Evolutionary conservation across 2,888 invertebrate species (phyloP), one percentile per base, ranked within the genome.

Genomic region (Reticulitermes lucifugus): DNA sequence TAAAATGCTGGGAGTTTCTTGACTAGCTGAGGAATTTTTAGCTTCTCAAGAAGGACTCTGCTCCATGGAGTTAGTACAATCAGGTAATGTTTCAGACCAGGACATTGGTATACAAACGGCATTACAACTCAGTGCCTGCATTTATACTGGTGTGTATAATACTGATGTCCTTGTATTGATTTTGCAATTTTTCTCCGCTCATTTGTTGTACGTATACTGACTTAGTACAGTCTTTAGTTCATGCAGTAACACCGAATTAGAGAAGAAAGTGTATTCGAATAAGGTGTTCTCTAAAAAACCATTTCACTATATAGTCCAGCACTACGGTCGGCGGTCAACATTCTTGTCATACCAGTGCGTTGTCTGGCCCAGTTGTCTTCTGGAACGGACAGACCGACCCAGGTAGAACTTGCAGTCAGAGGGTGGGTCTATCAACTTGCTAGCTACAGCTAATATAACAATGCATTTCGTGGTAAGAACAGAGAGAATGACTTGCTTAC

Each of bases 401-500:
- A 55, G 35, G 59, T 46, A 59, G 51, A 65, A 25, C 77, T 0
- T 35, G 77, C 25, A 79, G 21, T 22, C 46, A 14, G 79, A 18
- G 41, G 25, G 55, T 29, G 79, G 29, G 79, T 51, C 9, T 51
- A 29, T 25, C 79, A 22, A 21, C 79, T 51, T 51, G 79, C 79
- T 51, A 29, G 55, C 79, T 51, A 55, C 79, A 51, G 79, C 55
- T 25, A 65, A 73, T 41, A 35, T 73, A 73, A 73, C 73, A 73
- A 73, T 73, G 41, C 81, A 81, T 81, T 60, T 65, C 79, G 51
- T 51, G 51, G 79, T 41, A 18, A 79, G 29, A 22, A 29, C 9
- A 5, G 51, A 21, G 21, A 7, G 29, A 59, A 51, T n/a, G 43
- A n/a, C 21, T 60, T 25, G 35, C 41, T 59, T 41, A 60, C 7